A percentile compares a stretch with the other conserved stretches of the same genome.
These are phyloP conservation scores for Trichonephila inaurata DNA, from an alignment of 1,140 invertebrate species.

Conservation along the genomic window DNA sequence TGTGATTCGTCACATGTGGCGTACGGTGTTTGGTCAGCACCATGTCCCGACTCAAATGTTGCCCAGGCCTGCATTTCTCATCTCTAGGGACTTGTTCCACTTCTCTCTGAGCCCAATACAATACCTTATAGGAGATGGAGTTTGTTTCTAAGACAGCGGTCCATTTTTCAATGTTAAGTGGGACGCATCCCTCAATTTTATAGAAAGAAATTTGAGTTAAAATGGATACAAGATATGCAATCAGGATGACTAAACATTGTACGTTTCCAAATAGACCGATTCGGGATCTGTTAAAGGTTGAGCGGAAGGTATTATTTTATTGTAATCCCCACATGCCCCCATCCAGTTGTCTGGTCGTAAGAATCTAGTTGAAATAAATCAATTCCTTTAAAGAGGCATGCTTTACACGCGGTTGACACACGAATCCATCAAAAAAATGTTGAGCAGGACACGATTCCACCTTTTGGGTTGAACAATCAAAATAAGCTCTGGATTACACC, in stretches of 20 bases:
- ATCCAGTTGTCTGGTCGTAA: neutral
- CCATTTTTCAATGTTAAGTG: neutral
- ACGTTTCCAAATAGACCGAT: neutral
- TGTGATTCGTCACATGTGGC: neutral
- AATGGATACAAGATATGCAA: neutral
- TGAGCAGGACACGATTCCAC: neutral
- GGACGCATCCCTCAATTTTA: neutral
- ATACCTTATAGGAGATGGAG: neutral
- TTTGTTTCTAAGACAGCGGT: neutral
- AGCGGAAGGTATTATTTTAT: neutral
- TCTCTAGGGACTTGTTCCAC: too few species aligned
- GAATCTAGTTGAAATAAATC: neutral
- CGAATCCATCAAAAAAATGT: neutral
- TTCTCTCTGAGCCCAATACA: neutral
- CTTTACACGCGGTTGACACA: neutral
- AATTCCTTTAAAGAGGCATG: neutral
- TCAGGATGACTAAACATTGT: slow-evolving; percentile 39
- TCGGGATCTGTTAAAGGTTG: neutral
- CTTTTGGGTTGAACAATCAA: neutral
- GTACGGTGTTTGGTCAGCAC: neutral
- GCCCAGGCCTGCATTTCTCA: neutral
- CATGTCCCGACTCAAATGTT: slow-evolving; percentile 13
- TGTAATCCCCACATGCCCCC: neutral
- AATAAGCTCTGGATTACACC: neutral
- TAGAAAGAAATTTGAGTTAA: neutral